Evolutionary conservation across 2,888 invertebrate genomes (phyloP).

Genomic region (Perdita meconis): DNA sequence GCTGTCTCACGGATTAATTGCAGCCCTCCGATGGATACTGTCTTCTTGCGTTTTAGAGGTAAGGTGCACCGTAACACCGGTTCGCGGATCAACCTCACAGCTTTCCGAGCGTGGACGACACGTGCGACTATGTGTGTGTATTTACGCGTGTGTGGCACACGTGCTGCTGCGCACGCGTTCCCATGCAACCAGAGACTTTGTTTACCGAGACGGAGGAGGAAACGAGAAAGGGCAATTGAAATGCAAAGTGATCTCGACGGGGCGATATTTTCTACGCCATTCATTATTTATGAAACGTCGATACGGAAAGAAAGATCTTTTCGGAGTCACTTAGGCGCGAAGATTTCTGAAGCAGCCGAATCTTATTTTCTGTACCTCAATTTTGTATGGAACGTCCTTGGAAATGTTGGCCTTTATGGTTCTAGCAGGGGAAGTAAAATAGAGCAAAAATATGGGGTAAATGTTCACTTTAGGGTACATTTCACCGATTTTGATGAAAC

Average conservation of each 20-base stretch:
- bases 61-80: conserved; percentile 2
- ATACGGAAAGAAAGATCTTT: not conserved
- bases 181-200: conserved; percentile 8
- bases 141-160: conserved; percentile 6
- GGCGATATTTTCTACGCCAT: not conserved
- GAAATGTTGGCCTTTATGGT: no score
- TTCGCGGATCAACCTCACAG: not conserved
- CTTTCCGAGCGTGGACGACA: not conserved
- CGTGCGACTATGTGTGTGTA: not conserved
- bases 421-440: no score
- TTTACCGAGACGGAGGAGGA: conserved; percentile 7
- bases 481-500: no score
- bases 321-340: not conserved
- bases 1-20: conserved; percentile 81
- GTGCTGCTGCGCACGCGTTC: conserved; percentile 14
- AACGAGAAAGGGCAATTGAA: conserved; percentile 6
- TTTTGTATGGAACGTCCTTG: no score
- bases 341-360: not conserved
- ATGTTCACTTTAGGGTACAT: no score
- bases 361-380: no score
- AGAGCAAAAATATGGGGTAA: no score
- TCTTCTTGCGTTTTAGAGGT: conserved; percentile 29
- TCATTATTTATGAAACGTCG: conserved; percentile 7
- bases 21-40: conserved; percentile 49
- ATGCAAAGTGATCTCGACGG: not conserved